Evolutionary conservation across 2,797 vertebrate species (phyloP).

Genomic region (Poliocrania exsul): DNA sequence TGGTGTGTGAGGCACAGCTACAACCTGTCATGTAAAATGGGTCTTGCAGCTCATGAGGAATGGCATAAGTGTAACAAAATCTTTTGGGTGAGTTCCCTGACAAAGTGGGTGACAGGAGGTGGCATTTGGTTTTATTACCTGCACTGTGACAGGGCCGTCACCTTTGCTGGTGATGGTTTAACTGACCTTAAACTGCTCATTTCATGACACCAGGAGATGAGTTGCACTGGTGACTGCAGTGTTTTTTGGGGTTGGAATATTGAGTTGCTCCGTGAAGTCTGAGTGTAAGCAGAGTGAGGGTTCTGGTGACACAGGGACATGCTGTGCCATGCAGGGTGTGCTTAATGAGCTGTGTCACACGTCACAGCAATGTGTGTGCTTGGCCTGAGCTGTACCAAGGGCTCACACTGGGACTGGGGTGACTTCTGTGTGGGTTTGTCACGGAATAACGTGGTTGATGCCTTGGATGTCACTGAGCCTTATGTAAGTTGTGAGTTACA

Average conservation of each 20-base stretch:
- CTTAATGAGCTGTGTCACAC: not conserved
- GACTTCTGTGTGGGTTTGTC: not conserved
- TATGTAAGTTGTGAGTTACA: fast-evolving
- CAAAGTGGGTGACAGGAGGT: not conserved
- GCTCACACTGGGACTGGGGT: fast-evolving
- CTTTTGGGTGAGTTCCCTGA: not conserved
- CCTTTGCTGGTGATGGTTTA: not conserved
- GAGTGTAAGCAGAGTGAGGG: not conserved
- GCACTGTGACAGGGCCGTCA: not conserved
- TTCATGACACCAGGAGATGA: not conserved
- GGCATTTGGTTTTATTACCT: not conserved
- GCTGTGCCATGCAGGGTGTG: not conserved
- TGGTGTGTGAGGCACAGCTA: fast-evolving
- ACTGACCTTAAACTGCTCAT: not conserved
- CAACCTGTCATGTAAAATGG: not conserved
- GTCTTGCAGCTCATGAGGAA: not conserved
- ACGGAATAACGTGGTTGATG: not conserved
- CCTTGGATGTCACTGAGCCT: not conserved
- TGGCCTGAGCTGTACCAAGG: not conserved
- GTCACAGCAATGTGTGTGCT: fast-evolving
- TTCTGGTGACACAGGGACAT: fast-evolving
- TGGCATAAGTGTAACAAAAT: not conserved
- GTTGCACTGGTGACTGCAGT: not conserved
- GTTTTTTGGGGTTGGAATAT: not conserved
- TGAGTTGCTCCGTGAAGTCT: too few relatives aligned